Evolutionary conservation across 2,797 vertebrate species (phyloP), one percentile per base, ranked within the genome.

Genomic region (Potorous gilbertii): DNA sequence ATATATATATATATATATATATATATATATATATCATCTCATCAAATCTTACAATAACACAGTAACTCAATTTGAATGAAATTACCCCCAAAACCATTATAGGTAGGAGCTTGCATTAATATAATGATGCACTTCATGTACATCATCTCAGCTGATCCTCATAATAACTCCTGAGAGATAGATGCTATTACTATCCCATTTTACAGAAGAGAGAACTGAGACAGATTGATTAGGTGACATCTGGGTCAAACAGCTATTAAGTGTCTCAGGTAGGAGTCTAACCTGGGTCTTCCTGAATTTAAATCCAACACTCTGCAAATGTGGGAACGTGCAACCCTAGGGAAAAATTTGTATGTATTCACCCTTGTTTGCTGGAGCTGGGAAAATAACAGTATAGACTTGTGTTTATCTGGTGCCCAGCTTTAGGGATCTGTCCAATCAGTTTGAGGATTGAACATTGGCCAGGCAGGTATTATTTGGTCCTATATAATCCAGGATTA

Each of bases 381-480:
- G 74, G 50, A 87, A 87, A 87, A 87, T 50, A 87, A 34, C 40
- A 87, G 74, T 50, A 87, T 40, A 87, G 40, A 87, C 40, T 87
- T 50, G 74, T 87, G 40, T 87, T 87, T 40, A 46, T 87, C 74
- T 87, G 10, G 74, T 46, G 74, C 28, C 5, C 18, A n/a, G 16
- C 27, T 91, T 90, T 95, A 0, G 0, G 16, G 27, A n/a, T 2
- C 1, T 66, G 28, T 46, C 87, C 50, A 55, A 29, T 34, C 55
- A 24, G 40, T 21, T 54, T 0, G 0, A 87, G 55, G 90, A 29
- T 46, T 90, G 93, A 95, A 6, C 0, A 94, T n/a, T 54, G 18
- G 56, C 55, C 91, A 94, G 24, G 57, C 54, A 50, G 59, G 93
- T 93, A 57, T 59, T 91, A 81, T 66, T 96, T 55, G 74, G 90